These are phyloP conservation scores for Holcopasites calliopsidis DNA, from an alignment of 1,140 invertebrate genomes.

Conservation along the genomic window DNA sequence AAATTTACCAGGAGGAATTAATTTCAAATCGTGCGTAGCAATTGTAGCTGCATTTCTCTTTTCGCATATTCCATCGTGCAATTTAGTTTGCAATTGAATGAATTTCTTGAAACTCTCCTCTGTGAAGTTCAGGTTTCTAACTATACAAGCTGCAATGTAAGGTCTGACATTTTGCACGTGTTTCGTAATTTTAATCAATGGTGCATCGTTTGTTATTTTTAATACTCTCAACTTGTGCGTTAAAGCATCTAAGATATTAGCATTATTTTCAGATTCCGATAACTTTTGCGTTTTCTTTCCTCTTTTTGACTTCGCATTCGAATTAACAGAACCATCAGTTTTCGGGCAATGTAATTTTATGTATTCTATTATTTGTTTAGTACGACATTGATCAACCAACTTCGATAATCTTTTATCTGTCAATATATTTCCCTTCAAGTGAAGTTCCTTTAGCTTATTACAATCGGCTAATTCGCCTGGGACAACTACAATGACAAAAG, in stretches of 20 bases:
- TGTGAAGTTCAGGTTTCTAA: constrained; percentile 84
- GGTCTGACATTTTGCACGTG: constrained; percentile 83
- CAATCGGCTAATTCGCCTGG: constrained; percentile 72
- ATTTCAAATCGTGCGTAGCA: constrained; percentile 89
- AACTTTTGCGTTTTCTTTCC: constrained; percentile 78
- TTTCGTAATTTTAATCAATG: constrained; percentile 81
- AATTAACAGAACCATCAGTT: constrained; percentile 54
- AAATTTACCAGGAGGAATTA: constrained; percentile 80
- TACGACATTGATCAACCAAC: constrained; percentile 85
- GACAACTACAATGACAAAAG: constrained; percentile 54
- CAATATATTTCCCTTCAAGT: constrained; percentile 87
- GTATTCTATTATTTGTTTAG: constrained; percentile 86
- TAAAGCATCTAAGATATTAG: constrained; percentile 61
- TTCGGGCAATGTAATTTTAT: constrained; percentile 83
- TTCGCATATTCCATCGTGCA: constrained; percentile 89
- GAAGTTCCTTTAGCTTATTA: constrained; percentile 78
- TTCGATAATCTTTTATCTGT: constrained; percentile 86
- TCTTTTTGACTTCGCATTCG: constrained; percentile 75
- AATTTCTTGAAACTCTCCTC: constrained; percentile 87
- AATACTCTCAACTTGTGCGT: constrained; percentile 77
- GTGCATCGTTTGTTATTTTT: constrained; percentile 80
- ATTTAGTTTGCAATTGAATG: constrained; percentile 88
- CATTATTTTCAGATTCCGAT: constrained; percentile 64
- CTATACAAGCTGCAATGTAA: constrained; percentile 87
- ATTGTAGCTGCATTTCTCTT: constrained; percentile 89